Percentiles rank a stretch among this genome's conserved stretches.
These are phyloP conservation scores for Cynodonichthys magdalenae DNA, from an alignment of 2,797 vertebrate species.

Conservation along the genomic window DNA sequence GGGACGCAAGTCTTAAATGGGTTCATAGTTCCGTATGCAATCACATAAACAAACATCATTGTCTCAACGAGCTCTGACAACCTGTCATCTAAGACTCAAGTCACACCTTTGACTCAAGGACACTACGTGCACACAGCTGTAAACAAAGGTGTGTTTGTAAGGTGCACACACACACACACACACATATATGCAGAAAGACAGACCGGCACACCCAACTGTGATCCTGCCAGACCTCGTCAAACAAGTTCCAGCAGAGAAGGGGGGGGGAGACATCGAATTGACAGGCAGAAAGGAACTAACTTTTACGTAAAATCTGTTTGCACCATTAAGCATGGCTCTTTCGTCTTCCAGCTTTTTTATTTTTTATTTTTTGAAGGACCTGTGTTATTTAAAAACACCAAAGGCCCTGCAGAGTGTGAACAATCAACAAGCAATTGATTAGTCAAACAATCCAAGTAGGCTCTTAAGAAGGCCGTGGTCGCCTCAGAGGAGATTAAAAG, in stretches of 20 bases:
- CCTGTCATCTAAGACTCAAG: constrained; percentile 54
- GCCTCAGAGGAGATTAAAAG: constrained; percentile 55
- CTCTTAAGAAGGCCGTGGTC: constrained; percentile 39
- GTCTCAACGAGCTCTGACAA: constrained; percentile 29
- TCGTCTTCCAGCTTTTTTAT: background rate
- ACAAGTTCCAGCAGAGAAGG: constrained; percentile 79
- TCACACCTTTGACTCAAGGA: constrained; percentile 50
- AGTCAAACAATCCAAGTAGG: constrained; percentile 58
- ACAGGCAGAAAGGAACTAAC: constrained; percentile 30
- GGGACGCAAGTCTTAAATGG: constrained; percentile 10
- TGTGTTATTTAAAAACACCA: constrained; percentile 32
- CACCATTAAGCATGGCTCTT: constrained; percentile 30
- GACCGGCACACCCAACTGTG: constrained; percentile 67
- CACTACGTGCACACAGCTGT: constrained; percentile 24
- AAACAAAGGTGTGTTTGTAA: constrained; percentile 74
- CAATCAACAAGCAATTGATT: constrained; percentile 66
- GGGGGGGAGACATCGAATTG: constrained; percentile 25
- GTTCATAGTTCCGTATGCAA: constrained; percentile 22
- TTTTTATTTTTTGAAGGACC: constrained; percentile 4
- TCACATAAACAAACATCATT: constrained; percentile 49
- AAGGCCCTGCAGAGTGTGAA: constrained; percentile 29
- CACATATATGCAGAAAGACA: constrained; percentile 46
- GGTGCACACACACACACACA: constrained; percentile 56
- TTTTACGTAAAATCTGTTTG: constrained; percentile 35
- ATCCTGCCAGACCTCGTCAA: constrained; percentile 79